Evolutionary conservation across 2,888 invertebrate species (phyloP), one percentile per base, ranked within the genome.

Genomic region (Cylloceria caligata): DNA sequence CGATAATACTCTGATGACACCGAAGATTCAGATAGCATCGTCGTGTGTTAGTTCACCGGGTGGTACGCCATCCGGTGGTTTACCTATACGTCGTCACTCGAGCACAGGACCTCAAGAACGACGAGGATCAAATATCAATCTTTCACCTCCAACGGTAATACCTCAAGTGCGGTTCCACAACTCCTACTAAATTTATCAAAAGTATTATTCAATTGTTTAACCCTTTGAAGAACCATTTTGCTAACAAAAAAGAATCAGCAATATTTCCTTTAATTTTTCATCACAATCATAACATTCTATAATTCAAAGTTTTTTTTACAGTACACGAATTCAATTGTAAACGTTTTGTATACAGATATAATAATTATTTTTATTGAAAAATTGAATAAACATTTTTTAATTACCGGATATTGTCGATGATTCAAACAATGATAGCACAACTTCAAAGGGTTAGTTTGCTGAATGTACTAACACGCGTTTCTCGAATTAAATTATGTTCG

Each of bases 41-140:
- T 98, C 97, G 16, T 97, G 97, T 92, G 97, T 97, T 11, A 97
- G 97, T 2, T 97, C 97, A 0, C 95, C 95, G 0, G 96, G 95
- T 85, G 95, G 92, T 84, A 95, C 93, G 1, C 96, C 97, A 5
- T 96, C 95, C 77, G 94, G 96, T 36, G 97, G 97, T 0, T 93
- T 98, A 81, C 98, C 98, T 16, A 96, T 96, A 42, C 95, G 98
- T 71, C 95, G 98, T 27, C 98, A 98, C 93, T 98, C 98, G 76
- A 97, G 97, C 93, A 98, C 97, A 88, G 98, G 97, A 24, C 97
- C 98, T 0, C 97, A 98, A 90, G 97, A 98, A 91, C 95, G 97
- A 84, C 95, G 97, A 72, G 96, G 96, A 76, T 97, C 97, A 13
- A 96, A 96, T 82, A 96, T 96, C 86, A 97, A 97, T 93, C 94